Evolutionary conservation across 64 coral and sea anemone species (phyloP).

Genomic region (Cladopsammia gracilis): DNA sequence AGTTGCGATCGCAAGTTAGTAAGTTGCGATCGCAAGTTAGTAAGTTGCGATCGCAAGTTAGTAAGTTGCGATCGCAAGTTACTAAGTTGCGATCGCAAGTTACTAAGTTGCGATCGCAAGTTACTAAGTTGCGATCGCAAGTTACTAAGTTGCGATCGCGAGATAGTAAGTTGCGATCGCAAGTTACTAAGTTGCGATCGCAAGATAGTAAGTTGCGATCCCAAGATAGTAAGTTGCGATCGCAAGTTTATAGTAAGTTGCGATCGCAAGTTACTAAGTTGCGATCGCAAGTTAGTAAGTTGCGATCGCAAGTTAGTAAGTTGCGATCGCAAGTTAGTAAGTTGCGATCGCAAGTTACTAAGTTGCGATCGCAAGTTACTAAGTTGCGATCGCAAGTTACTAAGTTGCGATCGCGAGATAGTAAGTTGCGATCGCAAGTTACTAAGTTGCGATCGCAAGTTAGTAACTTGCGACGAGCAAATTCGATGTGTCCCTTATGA

Average conservation of each 20-base stretch:
- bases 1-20: too few species aligned
- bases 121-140: too few species aligned
- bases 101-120: not conserved
- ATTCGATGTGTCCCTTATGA: too few species aligned
- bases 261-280: not conserved
- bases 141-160: too few species aligned
- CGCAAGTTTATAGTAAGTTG: not conserved
- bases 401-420: too few species aligned
- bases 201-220: not conserved
- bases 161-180: too few species aligned
- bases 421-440: too few species aligned
- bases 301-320: not conserved
- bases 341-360: constrained; percentile 35
- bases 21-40: not conserved
- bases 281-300: not conserved
- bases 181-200: too few species aligned
- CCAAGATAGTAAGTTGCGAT: not conserved
- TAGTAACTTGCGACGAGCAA: too few species aligned
- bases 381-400: too few species aligned
- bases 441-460: too few species aligned
- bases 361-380: too few species aligned
- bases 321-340: constrained; percentile 44
- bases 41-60: not conserved
- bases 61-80: constrained; percentile 16
- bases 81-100: constrained; percentile 46